Percentiles rank a stretch among this genome's conserved stretches.
Evolutionary conservation across 2,113 vertebrate genomes (phyloP).

Genomic region (Nanorana parkeri): DNA sequence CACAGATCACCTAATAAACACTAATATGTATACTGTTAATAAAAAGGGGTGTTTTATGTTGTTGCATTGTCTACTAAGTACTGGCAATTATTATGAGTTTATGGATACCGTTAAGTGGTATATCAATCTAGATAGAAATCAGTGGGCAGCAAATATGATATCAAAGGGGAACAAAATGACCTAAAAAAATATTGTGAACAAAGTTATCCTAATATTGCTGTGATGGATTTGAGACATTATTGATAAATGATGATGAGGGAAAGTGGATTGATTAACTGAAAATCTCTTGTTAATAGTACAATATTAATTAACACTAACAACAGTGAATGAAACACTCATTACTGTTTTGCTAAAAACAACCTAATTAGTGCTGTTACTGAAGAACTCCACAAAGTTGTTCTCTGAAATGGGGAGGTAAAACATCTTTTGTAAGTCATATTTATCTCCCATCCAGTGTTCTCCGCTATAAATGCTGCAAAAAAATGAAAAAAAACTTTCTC

Average conservation of each 20-base stretch:
- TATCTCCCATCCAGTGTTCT: too few species aligned
- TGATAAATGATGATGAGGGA: conserved; percentile 28
- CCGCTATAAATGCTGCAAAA: too few species aligned
- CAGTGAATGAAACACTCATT: conserved; percentile 37
- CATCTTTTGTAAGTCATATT: too few species aligned
- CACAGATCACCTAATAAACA: too few species aligned
- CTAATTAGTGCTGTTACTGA: conserved; percentile 23
- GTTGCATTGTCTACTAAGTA: too few species aligned
- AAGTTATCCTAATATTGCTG: conserved; percentile 33
- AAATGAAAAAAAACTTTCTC: too few species aligned
- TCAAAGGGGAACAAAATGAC: neutral
- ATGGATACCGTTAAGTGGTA: neutral
- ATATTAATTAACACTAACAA: conserved; percentile 46
- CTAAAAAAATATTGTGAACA: neutral
- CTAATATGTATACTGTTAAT: too few species aligned
- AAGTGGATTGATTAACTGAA: conserved; percentile 26
- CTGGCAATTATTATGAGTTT: too few species aligned
- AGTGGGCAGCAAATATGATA: neutral
- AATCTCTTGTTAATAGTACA: conserved; percentile 37
- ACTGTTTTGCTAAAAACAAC: conserved; percentile 9
- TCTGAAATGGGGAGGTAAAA: too few species aligned
- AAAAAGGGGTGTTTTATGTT: too few species aligned
- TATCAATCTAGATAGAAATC: neutral
- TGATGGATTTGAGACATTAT: neutral
- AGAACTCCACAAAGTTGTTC: too few species aligned